phyloP scores from a whole-genome alignment of 1,140 invertebrate species.

The Procambarus virginalis region DNA sequence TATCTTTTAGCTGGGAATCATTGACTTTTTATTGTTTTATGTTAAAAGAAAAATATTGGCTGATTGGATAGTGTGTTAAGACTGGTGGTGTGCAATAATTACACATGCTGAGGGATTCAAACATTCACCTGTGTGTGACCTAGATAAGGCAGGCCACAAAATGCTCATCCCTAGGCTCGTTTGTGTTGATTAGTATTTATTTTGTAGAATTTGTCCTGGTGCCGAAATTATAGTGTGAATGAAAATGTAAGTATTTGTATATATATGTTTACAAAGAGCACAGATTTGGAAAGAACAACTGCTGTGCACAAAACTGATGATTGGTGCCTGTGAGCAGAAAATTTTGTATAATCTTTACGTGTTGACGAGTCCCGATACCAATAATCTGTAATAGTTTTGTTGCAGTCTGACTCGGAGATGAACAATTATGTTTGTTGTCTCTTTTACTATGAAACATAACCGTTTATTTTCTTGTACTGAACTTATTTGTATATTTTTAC shows the following conservation, averaged over 20 bases:
- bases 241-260: not conserved
- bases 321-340: not conserved
- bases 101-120: constrained; percentile 15
- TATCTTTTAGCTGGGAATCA: not conserved
- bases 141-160: not conserved
- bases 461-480: not conserved
- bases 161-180: constrained; percentile 13
- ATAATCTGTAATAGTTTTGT: not conserved
- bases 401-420: not conserved
- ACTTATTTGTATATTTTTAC: not conserved
- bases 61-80: constrained; percentile 7
- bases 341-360: not conserved
- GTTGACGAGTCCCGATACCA: not conserved
- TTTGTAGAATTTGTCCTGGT: not conserved
- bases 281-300: not conserved
- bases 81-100: constrained; percentile 23
- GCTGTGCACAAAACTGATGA: not conserved
- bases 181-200: constrained; percentile 10
- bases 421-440: not conserved
- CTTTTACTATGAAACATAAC: not conserved
- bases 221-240: not conserved
- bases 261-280: not conserved
- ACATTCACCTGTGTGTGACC: not conserved
- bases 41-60: not conserved
- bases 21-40: constrained; percentile 3